Percentiles rank a stretch among this genome's conserved stretches.
Conservation (phyloP, 2,797 vertebrate genomes). For the Selene dorsalis region DNA sequence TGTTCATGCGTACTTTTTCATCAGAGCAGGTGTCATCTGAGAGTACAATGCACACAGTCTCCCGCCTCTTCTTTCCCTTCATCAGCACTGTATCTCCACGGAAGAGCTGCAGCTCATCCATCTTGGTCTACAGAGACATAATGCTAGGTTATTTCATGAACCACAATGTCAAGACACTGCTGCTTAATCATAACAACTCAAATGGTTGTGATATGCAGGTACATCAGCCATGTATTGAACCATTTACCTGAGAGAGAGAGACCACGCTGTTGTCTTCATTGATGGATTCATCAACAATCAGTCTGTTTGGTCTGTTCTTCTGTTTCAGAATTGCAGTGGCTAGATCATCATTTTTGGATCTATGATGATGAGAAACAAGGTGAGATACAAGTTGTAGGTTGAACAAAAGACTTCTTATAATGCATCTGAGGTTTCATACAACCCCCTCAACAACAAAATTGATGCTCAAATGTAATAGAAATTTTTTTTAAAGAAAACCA, state of each 20-base stretch:
- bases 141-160: not conserved
- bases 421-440: not conserved
- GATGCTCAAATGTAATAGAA: not conserved
- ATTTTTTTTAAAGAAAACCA: not conserved
- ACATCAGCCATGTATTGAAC: not conserved
- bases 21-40: slow-evolving; percentile 98
- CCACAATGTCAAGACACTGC: not conserved
- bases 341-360: slow-evolving; percentile 97
- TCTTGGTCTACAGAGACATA: slow-evolving; percentile 88
- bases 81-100: slow-evolving; percentile 98
- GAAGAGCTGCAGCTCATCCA: slow-evolving; percentile 99
- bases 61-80: slow-evolving; percentile 98
- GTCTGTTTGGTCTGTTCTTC: slow-evolving; percentile 97
- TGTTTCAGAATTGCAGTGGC: slow-evolving; percentile 99
- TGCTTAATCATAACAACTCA: not conserved
- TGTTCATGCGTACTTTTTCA: slow-evolving; percentile 99
- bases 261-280: slow-evolving; percentile 99
- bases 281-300: slow-evolving; percentile 99
- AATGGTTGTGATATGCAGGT: not conserved
- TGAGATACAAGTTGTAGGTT: not conserved
- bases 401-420: not conserved
- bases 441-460: not conserved
- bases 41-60: slow-evolving; percentile 98
- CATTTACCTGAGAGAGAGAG: slow-evolving; percentile 93
- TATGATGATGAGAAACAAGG: slow-evolving; percentile 59